Evolutionary conservation across 1,140 invertebrate species (phyloP), one percentile per base, ranked within the genome.

Genomic region (Littorina saxatilis): DNA sequence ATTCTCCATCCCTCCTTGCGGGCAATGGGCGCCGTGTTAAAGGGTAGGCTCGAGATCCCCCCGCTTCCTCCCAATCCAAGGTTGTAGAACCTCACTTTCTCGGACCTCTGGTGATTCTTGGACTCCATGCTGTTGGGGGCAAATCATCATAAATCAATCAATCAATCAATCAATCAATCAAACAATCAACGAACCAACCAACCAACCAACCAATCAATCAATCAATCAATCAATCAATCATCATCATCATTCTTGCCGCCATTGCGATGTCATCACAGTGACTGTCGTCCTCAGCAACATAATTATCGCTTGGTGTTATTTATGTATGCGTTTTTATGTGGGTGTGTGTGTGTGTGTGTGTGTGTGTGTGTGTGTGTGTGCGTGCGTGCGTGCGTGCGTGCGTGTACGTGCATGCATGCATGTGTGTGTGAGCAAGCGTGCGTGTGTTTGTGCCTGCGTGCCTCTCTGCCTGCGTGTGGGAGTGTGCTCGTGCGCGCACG

Each of bases 361-460:
- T 58, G 55, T 58, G 55, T 58, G 55, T 58, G 55, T 32, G 61
- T 29, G n/a, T 63, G n/a, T 63, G 61, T 32, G 61, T 32, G 61
- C 29, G 61, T 4, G 61, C 7, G 27, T 29, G 27, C 61, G 27
- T 32, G 61, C 61, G 9, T 29, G 27, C 29, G 27, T 29, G 27
- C 61, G 27, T 32, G 61, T 17, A 32, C 29, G 29, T 66, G 27
- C 29, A 7, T 66, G 29, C 32, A 29, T 63, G 61, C 32, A 29
- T 63, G 61, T 63, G 61, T 63, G 7, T 63, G 61, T 63, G 7
- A 32, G 61, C 32, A 1, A 32, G 61, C 32, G 7, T 63, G 61
- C 32, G 61, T 63, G 7, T 63, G 61, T 32, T 0, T 63, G 61
- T 63, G 7, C 29, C 27, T 63, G 1, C 27, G 55, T 58, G 55